These are phyloP conservation scores for Drosophila ohnishii DNA, from an alignment of 1,140 invertebrate species.

Conservation along the genomic window DNA sequence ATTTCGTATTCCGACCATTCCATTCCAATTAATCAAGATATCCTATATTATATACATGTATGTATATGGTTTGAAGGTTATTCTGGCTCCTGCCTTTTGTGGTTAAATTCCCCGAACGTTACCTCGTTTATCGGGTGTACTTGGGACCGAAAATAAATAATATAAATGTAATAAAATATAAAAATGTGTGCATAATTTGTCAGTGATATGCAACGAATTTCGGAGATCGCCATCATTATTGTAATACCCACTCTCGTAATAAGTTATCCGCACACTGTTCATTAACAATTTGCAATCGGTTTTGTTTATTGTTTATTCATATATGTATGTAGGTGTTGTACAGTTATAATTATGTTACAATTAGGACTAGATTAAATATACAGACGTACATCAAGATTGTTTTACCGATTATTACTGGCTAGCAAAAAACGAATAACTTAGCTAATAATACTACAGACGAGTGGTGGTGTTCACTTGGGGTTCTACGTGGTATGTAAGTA, in stretches of 20 bases:
- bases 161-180: too few relatives aligned
- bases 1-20: conserved; percentile 17
- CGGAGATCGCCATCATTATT: conserved; percentile 5
- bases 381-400: conserved; percentile 62
- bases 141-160: conserved; percentile 10
- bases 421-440: conserved; percentile 64
- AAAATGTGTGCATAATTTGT: conserved; percentile 6
- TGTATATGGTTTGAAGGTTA: conserved; percentile 10
- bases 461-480: conserved; percentile 31
- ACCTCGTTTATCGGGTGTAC: conserved; percentile 18
- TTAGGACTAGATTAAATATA: conserved; percentile 78
- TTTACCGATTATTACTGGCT: conserved; percentile 56
- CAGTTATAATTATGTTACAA: conserved; percentile 76
- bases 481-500: conserved; percentile 15
- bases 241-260: conserved; percentile 9
- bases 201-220: conserved; percentile 8
- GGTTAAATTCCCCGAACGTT: conserved; percentile 4
- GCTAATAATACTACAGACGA: conserved; percentile 58
- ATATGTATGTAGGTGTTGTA: conserved; percentile 44
- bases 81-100: conserved; percentile 10
- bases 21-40: conserved; percentile 45
- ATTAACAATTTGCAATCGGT: conserved; percentile 53
- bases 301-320: conserved; percentile 63
- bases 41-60: not conserved
- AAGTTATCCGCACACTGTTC: conserved; percentile 22